Evolutionary conservation across 2,113 vertebrate genomes (phyloP), one percentile per base, ranked within the genome.

Genomic region (Scophthalmus maximus): DNA sequence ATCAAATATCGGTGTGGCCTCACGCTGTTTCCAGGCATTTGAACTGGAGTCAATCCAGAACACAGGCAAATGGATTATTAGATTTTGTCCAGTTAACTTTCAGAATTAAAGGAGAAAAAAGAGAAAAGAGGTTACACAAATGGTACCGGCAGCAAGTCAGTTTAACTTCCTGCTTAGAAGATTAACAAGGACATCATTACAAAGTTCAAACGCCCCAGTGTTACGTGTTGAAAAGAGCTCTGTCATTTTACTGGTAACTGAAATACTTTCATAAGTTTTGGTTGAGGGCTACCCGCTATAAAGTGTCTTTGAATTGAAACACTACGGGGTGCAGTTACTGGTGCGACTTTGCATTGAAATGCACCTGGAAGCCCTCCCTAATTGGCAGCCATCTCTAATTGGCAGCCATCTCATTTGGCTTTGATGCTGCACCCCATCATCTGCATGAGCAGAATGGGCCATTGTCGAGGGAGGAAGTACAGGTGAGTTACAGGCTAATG

Each of bases 391-490:
- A 57, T 76, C 61, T 51, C 83, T 91, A 89, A 90, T 90, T 92
- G 87, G 87, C 85, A 90, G 81, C 78, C 76, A 82, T 89, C 78
- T 91, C 82, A 91, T 94, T 94, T 93, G 84, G 88, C 81, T 90
- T 87, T 83, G 83, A 90, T 85, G 76, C 74, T 10, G 68, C 74
- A 76, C 84, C 73, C 34, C 71, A 84, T 92, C 88, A 87, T 87
- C 79, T 78, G 81, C 79, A 84, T 71, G 78, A 84, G 79, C 62
- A 55, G 76, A 85, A 68, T 44, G 64, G 78, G 38, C 76, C 78
- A 82, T 85, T 83, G 84, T 90, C 89, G 78, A 17, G 84, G 80
- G 89, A 91, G 79, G 68, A 88, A 81, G 56, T 58, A 46, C 60
- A 84, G 86, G 81, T 89, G 77, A 89, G 74, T 87, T 91, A 90